phyloP scores from a whole-genome alignment of 2,797 vertebrate genomes.

The Anguilla obscura region DNA sequence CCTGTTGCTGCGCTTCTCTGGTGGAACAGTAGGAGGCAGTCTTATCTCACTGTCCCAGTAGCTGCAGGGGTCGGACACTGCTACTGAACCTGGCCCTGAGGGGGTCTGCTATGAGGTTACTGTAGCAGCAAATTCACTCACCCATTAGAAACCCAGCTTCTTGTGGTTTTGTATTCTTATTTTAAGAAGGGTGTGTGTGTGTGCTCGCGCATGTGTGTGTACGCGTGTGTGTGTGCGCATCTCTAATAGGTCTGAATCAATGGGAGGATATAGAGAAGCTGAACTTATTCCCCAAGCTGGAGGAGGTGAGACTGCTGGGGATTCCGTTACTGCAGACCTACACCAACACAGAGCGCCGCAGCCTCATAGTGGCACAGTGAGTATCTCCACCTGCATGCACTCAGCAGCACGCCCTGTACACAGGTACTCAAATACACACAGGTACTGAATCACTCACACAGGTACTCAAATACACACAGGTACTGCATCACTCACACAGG shows the following conservation, averaged over 20 bases:
- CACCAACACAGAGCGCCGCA: conserved; percentile 84
- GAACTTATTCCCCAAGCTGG: conserved; percentile 90
- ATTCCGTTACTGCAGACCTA: conserved; percentile 91
- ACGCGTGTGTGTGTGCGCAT: conserved; percentile 18
- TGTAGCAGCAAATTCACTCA: background rate
- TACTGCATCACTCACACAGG: background rate
- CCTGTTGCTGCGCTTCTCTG: background rate
- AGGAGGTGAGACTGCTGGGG: conserved; percentile 87
- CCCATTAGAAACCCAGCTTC: conserved; percentile 20
- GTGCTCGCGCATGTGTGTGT: conserved; percentile 21
- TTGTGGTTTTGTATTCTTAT: conserved; percentile 13
- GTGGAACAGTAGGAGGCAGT: background rate
- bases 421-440: background rate
- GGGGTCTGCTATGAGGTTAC: conserved; percentile 11
- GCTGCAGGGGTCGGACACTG: background rate
- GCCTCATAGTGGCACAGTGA: conserved; percentile 85
- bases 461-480: background rate
- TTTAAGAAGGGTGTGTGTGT: background rate
- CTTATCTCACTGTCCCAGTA: background rate
- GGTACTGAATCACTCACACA: background rate
- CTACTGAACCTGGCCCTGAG: conserved; percentile 13
- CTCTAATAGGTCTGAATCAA: conserved; percentile 78
- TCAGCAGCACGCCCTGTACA: background rate
- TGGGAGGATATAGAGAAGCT: conserved; percentile 95
- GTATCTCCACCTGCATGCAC: conserved; percentile 35